phyloP scores from a whole-genome alignment of 2,888 invertebrate species.

The Cephonodes hylas region DNA sequence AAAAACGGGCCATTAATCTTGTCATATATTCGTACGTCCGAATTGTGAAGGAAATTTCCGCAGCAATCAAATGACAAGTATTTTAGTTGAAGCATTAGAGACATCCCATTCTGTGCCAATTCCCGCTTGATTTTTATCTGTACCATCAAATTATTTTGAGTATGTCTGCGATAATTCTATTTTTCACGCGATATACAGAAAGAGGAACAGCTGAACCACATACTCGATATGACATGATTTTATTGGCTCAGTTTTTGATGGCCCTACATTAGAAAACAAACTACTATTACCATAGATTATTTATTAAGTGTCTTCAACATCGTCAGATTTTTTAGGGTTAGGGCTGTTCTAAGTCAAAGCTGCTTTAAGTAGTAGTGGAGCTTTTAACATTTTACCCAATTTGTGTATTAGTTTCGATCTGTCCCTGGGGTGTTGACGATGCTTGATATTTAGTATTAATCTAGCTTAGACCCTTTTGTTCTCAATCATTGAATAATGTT shows the following conservation, averaged over 20 bases:
- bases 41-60: not conserved
- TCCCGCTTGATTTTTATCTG: not conserved
- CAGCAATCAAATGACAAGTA: conserved; percentile 2
- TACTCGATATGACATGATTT: not conserved
- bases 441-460: too few relatives aligned
- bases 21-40: not conserved
- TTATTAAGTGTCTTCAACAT: too few relatives aligned
- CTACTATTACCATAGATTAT: too few relatives aligned
- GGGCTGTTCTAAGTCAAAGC: too few relatives aligned
- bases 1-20: not conserved
- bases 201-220: not conserved
- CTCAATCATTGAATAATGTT: too few relatives aligned
- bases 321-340: too few relatives aligned
- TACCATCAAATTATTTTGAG: not conserved
- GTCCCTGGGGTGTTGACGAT: too few relatives aligned
- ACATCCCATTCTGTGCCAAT: not conserved
- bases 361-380: too few relatives aligned
- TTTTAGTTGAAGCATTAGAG: not conserved
- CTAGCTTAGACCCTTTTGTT: too few relatives aligned
- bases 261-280: too few relatives aligned
- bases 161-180: not conserved
- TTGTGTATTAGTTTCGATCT: too few relatives aligned
- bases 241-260: not conserved
- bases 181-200: not conserved
- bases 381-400: too few relatives aligned